phyloP scores from a whole-genome alignment of 2,888 invertebrate genomes.

The Lasioglossum marginatum region DNA sequence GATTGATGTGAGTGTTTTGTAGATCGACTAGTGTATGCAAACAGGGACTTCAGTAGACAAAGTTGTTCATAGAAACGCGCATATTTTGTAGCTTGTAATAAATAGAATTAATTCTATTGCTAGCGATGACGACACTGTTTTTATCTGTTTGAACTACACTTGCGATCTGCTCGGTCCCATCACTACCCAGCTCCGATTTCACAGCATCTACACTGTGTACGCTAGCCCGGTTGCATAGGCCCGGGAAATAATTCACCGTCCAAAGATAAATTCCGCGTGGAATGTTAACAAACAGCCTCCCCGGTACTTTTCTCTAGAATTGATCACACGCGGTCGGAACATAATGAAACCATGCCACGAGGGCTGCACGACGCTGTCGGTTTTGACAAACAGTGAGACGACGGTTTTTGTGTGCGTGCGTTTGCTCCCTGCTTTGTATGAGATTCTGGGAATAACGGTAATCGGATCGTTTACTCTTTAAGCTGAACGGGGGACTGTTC shows the following conservation, averaged over 20 bases:
- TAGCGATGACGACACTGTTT: not conserved
- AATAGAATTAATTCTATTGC: not conserved
- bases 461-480: not conserved
- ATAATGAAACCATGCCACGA: not conserved
- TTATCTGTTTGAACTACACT: not conserved
- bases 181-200: slow-evolving; percentile 33
- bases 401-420: not conserved
- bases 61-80: too few relatives aligned
- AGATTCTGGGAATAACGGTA: slow-evolving; percentile 2
- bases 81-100: too few relatives aligned
- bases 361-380: not conserved
- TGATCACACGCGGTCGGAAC: not conserved
- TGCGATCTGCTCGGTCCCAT: not conserved
- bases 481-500: not conserved
- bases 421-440: not conserved
- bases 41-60: too few relatives aligned
- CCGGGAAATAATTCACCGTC: slow-evolving; percentile 31
- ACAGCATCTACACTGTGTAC: slow-evolving; percentile 1
- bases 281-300: slow-evolving; percentile 8
- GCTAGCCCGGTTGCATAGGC: slow-evolving; percentile 3
- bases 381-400: not conserved
- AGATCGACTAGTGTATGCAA: too few relatives aligned
- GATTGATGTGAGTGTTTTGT: too few relatives aligned
- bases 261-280: slow-evolving; percentile 42
- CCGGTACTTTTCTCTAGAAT: not conserved